Base-by-base conservation (phyloP, 2,113 vertebrate species). In the Camelus bactrianus region DNA sequence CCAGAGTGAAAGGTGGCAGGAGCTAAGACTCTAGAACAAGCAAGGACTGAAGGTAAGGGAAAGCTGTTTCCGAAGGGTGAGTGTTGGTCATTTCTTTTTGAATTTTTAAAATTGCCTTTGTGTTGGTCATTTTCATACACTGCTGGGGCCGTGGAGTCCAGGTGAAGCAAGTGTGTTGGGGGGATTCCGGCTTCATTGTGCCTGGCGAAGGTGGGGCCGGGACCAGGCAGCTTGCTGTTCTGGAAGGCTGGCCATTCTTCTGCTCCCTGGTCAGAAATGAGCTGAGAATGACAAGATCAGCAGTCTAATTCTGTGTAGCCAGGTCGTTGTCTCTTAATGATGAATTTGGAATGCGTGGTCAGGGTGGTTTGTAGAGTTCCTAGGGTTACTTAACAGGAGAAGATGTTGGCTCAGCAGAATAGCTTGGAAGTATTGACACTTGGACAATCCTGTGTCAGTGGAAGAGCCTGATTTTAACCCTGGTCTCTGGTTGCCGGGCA, bases 241-340 rank as follows among this genome's bases (percentile, higher is more conserved):
- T 15, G 38, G 62, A 93, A 91, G 62, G 52, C 52, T 83, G 28
- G 4, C 60, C 9, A 22, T 91, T 79, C 48, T 91, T 81, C 17
- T 7, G 6, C 46, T 76, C 28, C 48, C 79, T 82, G 52, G 16
- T 11, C 97, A 65, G 56, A 81, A 42, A 3, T 14, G 67, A 94
- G 35, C 80, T 54, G 82, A 91, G 72, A 65, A 54, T 82, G 77
- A 50, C 30, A 46, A n/a, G 56, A 54, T 72, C 69, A 62, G 28
- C 32, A 38, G 48, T 83, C 62, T 92, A 50, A 83, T 28, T 79
- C 60, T 48, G 4, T 26, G 46, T 35, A 56, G 64, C 72, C 42
- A 70, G 54, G 19, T 70, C 42, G 20, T 69, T 93, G 28, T 64
- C 30, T 86, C 73, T 70, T 93, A 97, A 94, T 89, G 80, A 92